Percentiles rank a stretch among this genome's conserved stretches.
Conservation (phyloP, 2,797 vertebrate genomes). For the Catamblyrhynchus diadema region DNA sequence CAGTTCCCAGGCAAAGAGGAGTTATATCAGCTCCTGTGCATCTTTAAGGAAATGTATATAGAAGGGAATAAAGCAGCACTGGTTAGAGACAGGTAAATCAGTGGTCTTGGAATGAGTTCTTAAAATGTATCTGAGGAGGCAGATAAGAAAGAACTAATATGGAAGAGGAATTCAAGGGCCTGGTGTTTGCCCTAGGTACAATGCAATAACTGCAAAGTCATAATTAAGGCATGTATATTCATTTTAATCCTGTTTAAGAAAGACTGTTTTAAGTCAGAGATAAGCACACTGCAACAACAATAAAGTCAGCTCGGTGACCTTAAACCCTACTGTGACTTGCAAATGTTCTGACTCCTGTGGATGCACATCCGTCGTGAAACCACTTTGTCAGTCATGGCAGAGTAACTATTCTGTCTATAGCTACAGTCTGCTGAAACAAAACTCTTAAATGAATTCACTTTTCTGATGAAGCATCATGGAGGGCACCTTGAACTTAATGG, state of each 20-base stretch:
- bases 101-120: not conserved
- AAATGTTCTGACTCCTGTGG: not conserved
- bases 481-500: conserved; percentile 67
- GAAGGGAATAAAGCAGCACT: not conserved
- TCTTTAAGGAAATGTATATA: not conserved
- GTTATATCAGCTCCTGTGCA: not conserved
- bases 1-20: not conserved
- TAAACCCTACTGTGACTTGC: not conserved
- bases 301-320: not conserved
- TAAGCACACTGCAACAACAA: not conserved
- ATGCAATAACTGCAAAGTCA: not conserved
- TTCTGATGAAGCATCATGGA: conserved; percentile 37
- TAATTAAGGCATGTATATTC: not conserved
- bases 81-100: not conserved
- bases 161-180: not conserved
- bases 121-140: not conserved
- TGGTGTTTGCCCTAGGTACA: not conserved
- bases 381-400: not conserved
- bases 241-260: not conserved
- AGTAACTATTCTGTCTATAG: not conserved
- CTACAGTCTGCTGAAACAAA: not conserved
- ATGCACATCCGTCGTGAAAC: not conserved
- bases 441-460: conserved; percentile 22
- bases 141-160: not conserved
- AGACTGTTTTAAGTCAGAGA: not conserved